Base-by-base conservation (phyloP, 2,888 invertebrate genomes). In the Liposcelis brunnea region DNA sequence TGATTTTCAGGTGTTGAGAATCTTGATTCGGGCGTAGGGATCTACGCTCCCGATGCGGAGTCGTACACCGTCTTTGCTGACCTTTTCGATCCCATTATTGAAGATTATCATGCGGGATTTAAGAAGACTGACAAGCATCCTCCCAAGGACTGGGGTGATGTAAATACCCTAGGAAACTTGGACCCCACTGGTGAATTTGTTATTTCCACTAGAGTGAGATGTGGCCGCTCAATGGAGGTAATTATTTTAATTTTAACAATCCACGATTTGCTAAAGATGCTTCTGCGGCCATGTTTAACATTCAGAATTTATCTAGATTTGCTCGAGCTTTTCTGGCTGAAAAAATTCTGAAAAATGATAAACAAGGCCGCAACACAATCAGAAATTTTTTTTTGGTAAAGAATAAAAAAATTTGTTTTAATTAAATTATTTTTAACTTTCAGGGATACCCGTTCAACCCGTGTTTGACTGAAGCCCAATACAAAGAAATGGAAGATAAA, bases 1-100 rank as follows among this genome's bases (percentile, higher is more conserved):
- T 43, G 51, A 21, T 48, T 65, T 69, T 44, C 62, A 84, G 86
- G 90, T 64, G 71, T 91, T 61, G 90, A 91, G 70, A 95, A 97
- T 67, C 79, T 82, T 64, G 94, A 95, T 69, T 91, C 91, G 53
- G 91, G 93, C 58, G 86, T 93, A 52, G 94, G 95, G 63, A 85
- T 95, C 70, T 95, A 95, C 63, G 95, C 95, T 48, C 93, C 94
- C 49, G 95, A 95, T 65, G 93, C 94, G 52, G 94, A 95, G 67
- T 66, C 93, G 46, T 97, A 95, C 74, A 79, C 82, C 56, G 75
- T 83, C 47, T 97, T 95, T 66, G 74, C 85, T 52, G 86, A 85
- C 47, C 73, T 97, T 55, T 95, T 97, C 67, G 90, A 95, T 70
- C 93, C 93, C 64, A 85, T 97, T 72, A 95, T 97, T 65, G 90